Evolutionary conservation across 2,888 invertebrate species (phyloP).

Genomic region (Conchocele bisecta): DNA sequence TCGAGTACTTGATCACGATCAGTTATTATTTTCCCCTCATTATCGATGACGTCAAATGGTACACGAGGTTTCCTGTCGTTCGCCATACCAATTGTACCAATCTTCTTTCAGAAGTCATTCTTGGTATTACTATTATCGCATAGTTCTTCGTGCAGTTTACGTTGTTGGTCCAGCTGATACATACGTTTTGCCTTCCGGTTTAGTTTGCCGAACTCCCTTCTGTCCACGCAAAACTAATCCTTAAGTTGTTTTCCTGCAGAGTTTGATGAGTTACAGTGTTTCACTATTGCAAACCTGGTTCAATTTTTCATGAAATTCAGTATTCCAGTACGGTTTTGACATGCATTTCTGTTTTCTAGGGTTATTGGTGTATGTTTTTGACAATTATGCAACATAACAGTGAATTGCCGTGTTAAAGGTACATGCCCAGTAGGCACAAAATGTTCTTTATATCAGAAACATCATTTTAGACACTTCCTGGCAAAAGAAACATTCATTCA

Average conservation of each 20-base stretch:
- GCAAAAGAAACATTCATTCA: too few species aligned
- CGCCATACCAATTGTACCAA: neutral
- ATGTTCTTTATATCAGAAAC: too few species aligned
- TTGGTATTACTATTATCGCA: neutral
- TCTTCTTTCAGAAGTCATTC: slow-evolving; percentile 5
- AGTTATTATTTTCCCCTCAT: neutral
- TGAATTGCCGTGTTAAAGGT: too few species aligned
- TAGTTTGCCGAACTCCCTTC: neutral
- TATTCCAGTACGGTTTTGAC: too few species aligned
- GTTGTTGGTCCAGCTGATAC: neutral
- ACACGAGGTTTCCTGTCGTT: slow-evolving; percentile 1
- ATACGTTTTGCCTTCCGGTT: neutral
- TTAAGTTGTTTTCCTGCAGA: neutral
- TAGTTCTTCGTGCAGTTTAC: neutral
- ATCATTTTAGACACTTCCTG: too few species aligned
- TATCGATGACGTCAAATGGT: neutral
- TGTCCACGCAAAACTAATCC: neutral
- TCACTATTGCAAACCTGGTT: too few species aligned
- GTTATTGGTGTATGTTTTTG: too few species aligned
- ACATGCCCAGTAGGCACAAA: too few species aligned
- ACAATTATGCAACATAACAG: too few species aligned
- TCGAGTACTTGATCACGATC: neutral
- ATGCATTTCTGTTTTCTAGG: too few species aligned
- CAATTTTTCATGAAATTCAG: too few species aligned
- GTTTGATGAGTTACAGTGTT: too few species aligned